Base-by-base conservation (phyloP, 2,113 vertebrate genomes). In the Crypturellus undulatus region DNA sequence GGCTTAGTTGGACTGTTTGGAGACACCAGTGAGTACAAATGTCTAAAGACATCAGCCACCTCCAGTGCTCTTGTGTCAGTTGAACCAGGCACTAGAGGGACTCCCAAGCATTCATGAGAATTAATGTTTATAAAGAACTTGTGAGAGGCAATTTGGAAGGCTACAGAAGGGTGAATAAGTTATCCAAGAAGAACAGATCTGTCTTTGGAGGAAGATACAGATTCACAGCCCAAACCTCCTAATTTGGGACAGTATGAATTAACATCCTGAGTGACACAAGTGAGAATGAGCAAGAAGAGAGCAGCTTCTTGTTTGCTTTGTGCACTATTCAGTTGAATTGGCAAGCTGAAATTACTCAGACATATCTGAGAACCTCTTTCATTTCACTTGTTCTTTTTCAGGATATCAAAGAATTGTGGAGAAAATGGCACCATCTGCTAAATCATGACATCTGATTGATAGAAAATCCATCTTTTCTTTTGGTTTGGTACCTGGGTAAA, bases 401-500 rank as follows among this genome's bases (percentile, higher is more conserved):
- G 65, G 62, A 52, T 42, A 71, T 71, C 36, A 11, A n/a, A 40
- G 26, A 84, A 3, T 70, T 88, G 40, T 69, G 65, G n/a, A 89
- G 67, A 83, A 94, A 94, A 40, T 80, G 3, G 38, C 87, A 84
- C 56, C 47, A 43, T 70, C 62, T 84, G 36, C 79, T 79, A 32
- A 79, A 87, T 76, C 40, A 34, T 59, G 52, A 51, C 17, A 69
- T 65, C 26, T 81, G 45, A 87, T 36, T 81, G 45, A 87, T 36
- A 84, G 62, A 93, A 95, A 81, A 90, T 67, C 26, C 70, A 82
- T n/a, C 21, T 5, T 6, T 94, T 89, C 69, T 79, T 30, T 75
- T 87, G 43, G 70, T 96, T 96, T 93, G 75, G 49, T 90, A 94
- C 77, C 77, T 90, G 42, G 40, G 67, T 90, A 89, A 88, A 90